Percentiles rank a stretch among this genome's conserved stretches.
Evolutionary conservation across 2,797 vertebrate species (phyloP).

Genomic region (Falco naumanni): DNA sequence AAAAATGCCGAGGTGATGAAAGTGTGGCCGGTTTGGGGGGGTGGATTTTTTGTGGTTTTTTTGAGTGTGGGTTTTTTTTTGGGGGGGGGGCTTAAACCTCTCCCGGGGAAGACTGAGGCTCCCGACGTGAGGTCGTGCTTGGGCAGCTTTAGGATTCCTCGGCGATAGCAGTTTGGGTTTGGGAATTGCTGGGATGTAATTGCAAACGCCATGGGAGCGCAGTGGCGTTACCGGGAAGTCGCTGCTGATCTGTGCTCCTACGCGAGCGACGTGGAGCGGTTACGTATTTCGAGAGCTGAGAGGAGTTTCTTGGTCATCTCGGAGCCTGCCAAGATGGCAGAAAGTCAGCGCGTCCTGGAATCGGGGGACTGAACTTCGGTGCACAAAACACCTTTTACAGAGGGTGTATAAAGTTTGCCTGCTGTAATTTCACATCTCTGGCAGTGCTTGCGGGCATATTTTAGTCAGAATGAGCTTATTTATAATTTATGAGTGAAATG

Average conservation of each 20-base stretch:
- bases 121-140: neutral
- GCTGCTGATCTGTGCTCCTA: constrained; percentile 13
- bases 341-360: neutral
- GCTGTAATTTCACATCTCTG: neutral
- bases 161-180: neutral
- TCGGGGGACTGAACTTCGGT: neutral
- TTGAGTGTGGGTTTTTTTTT: neutral
- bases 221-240: constrained; percentile 30
- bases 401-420: neutral
- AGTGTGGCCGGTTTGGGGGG: neutral
- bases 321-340: constrained; percentile 46
- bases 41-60: neutral
- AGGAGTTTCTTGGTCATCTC: constrained; percentile 46
- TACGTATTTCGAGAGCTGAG: constrained; percentile 18
- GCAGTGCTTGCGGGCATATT: neutral
- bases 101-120: neutral
- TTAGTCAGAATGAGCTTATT: neutral
- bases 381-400: neutral
- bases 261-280: constrained; percentile 19
- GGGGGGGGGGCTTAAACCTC: neutral
- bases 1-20: constrained; percentile 73
- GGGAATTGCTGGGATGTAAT: neutral
- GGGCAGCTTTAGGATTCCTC: neutral
- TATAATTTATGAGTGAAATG: neutral
- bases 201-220: neutral